A percentile compares a stretch with the other conserved stretches of the same genome.
Evolutionary conservation across 2,113 vertebrate genomes (phyloP).

Genomic region (Sturnus vulgaris): DNA sequence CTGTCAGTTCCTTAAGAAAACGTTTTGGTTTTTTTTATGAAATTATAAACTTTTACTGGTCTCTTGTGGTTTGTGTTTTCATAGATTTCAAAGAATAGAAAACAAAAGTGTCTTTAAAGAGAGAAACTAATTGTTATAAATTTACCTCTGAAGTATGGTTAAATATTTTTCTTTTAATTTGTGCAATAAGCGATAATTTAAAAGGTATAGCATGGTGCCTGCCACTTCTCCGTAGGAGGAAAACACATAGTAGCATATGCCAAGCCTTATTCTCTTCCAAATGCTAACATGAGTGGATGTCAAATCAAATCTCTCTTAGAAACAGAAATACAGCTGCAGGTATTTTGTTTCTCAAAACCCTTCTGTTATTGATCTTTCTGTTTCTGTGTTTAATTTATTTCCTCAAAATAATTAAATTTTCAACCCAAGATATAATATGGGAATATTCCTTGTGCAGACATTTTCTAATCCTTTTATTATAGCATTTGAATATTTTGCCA

Average conservation of each 20-base stretch:
- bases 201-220: constrained; percentile 51
- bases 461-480: background rate
- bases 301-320: constrained; percentile 62
- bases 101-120: constrained; percentile 23
- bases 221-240: constrained; percentile 57
- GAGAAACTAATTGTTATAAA: constrained; percentile 52
- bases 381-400: constrained; percentile 30
- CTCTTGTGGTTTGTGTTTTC: constrained; percentile 12
- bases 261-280: constrained; percentile 59
- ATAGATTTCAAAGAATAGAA: background rate
- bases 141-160: constrained; percentile 47
- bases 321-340: constrained; percentile 65
- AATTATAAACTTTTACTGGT: background rate
- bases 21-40: background rate
- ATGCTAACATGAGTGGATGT: constrained; percentile 46
- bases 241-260: constrained; percentile 45
- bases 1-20: background rate
- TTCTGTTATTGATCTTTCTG: constrained; percentile 8
- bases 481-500: constrained; percentile 3
- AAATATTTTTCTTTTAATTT: constrained; percentile 65
- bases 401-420: constrained; percentile 50
- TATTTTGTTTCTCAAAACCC: constrained; percentile 45
- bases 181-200: constrained; percentile 49
- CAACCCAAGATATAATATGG: background rate
- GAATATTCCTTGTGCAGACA: background rate